Conservation (phyloP, 2,113 vertebrate genomes). For the Thalassoma bifasciatum region DNA sequence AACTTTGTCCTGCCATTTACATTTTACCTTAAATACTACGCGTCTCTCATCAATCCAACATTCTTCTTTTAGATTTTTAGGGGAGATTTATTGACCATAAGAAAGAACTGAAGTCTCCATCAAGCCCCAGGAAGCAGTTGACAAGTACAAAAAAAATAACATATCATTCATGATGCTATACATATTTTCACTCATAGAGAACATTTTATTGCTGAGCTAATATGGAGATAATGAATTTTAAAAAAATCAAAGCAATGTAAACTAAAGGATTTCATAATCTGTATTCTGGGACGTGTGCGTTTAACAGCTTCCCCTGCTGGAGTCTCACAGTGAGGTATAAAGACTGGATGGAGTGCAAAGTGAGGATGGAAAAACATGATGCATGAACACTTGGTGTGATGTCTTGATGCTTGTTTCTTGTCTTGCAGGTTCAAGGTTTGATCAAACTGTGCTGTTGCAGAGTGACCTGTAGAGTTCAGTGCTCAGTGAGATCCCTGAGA, state of each 20-base stretch:
- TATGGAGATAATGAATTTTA: neutral
- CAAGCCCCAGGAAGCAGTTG: neutral
- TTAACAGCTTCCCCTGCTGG: neutral
- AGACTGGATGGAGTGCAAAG: constrained; percentile 17
- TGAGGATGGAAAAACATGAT: constrained; percentile 5
- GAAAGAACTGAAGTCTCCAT: neutral
- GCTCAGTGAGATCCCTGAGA: constrained; percentile 81
- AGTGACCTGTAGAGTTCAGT: constrained; percentile 82
- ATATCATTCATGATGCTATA: neutral
- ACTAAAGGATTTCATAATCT: constrained; percentile 7
- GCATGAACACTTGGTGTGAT: neutral
- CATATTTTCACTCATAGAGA: neutral
- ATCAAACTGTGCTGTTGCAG: constrained; percentile 76
- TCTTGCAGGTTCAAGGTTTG: constrained; percentile 47
- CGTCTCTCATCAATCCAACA: neutral
- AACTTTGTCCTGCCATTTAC: neutral
- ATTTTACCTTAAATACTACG: too few relatives aligned
- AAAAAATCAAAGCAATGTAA: neutral
- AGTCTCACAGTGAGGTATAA: neutral
- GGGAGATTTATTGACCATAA: neutral
- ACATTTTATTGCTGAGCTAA: neutral
- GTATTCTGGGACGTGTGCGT: neutral
- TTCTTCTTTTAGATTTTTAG: neutral
- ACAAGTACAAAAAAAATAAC: neutral
- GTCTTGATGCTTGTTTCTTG: neutral